phyloP scores from a whole-genome alignment of 2,113 vertebrate species.

The Megaleporinus macrocephalus region DNA sequence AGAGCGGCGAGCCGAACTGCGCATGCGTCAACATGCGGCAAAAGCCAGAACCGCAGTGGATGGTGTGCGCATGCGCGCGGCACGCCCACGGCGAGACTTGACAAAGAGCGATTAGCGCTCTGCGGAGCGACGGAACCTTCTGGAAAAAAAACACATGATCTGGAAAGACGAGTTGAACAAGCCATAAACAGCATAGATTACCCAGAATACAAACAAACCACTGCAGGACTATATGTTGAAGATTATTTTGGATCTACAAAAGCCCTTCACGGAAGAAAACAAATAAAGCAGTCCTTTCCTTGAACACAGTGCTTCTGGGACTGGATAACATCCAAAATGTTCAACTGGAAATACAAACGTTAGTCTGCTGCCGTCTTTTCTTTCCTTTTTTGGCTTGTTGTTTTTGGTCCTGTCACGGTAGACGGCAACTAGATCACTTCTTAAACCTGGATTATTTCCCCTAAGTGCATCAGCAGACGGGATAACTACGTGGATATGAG shows the following conservation, averaged over 20 bases:
- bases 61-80: slow-evolving; percentile 48
- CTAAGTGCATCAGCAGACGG: background rate
- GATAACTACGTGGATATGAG: slow-evolving; percentile 12
- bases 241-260: slow-evolving; percentile 53
- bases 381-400: background rate
- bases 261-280: slow-evolving; percentile 30
- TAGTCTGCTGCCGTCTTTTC: slow-evolving; percentile 11
- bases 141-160: slow-evolving; percentile 51
- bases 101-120: slow-evolving; percentile 54
- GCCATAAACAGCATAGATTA: slow-evolving; percentile 10
- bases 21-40: slow-evolving; percentile 76
- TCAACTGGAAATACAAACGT: slow-evolving; percentile 49
- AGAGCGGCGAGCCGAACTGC: slow-evolving; percentile 25
- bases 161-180: slow-evolving; percentile 13
- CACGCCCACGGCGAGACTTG: slow-evolving; percentile 46
- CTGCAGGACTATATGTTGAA: slow-evolving; percentile 30
- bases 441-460: slow-evolving; percentile 16
- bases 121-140: slow-evolving; percentile 55
- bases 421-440: background rate
- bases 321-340: slow-evolving; percentile 32
- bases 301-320: slow-evolving; percentile 37
- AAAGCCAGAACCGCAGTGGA: slow-evolving; percentile 60
- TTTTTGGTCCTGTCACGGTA: slow-evolving; percentile 4
- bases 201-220: slow-evolving; percentile 2
- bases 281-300: slow-evolving; percentile 42